Conservation (phyloP, 2,888 invertebrate species). For the Lucinisca nassula region DNA sequence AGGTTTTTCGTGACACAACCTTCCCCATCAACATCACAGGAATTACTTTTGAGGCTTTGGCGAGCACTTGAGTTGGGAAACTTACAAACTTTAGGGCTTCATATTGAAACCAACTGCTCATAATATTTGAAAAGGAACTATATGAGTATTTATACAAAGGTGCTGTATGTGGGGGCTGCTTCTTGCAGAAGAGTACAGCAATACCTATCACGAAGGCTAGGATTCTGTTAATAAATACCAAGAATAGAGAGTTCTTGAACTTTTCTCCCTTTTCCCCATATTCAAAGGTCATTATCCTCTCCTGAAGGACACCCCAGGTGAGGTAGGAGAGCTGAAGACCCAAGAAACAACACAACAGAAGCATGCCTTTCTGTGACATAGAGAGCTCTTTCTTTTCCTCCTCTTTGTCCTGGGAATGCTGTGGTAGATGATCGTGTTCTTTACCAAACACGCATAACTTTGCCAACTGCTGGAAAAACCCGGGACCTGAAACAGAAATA, state of each 20-base stretch:
- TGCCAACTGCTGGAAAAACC: conserved; percentile 77
- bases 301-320: conserved; percentile 98
- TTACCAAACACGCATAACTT: conserved; percentile 85
- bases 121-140: conserved; percentile 98
- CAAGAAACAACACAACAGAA: conserved; percentile 93
- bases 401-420: conserved; percentile 83
- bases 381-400: conserved; percentile 45
- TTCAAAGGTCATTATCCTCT: conserved; percentile 97
- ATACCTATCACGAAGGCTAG: conserved; percentile 90
- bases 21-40: conserved; percentile 99
- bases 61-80: conserved; percentile 97
- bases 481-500: conserved; percentile 79
- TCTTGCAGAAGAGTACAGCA: conserved; percentile 73
- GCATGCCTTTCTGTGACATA: conserved; percentile 53
- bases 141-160: conserved; percentile 98
- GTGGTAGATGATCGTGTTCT: conserved; percentile 71
- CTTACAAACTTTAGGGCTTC: conserved; percentile 99
- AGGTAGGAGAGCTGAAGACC: conserved; percentile 97
- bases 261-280: conserved; percentile 89
- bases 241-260: conserved; percentile 98
- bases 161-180: conserved; percentile 90
- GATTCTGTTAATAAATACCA: conserved; percentile 98
- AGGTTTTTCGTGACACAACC: conserved; percentile 95
- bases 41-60: conserved; percentile 96
- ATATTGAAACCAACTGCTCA: conserved; percentile 99